A percentile compares a stretch with the other conserved stretches of the same genome.
Conservation (phyloP, 2,888 invertebrate genomes). For the Dasypogon diadema region DNA sequence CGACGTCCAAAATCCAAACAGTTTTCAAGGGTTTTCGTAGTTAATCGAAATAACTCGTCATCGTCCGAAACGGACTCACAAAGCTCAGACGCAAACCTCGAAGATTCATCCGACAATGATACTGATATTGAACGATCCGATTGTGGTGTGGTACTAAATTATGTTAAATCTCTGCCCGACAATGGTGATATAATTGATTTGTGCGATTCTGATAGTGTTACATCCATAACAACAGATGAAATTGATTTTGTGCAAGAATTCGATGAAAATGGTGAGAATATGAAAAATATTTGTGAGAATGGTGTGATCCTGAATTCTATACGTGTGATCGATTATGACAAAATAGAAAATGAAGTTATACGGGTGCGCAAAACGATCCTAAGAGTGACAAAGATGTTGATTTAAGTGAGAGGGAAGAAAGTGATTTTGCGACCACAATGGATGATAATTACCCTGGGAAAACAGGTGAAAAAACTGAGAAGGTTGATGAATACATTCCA, state of each 20-base stretch:
- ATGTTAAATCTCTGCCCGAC: conserved; percentile 62
- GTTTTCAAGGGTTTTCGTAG: conserved; percentile 78
- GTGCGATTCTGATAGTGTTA: conserved; percentile 56
- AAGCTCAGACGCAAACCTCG: conserved; percentile 71
- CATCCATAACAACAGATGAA: conserved; percentile 58
- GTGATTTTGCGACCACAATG: conserved; percentile 53
- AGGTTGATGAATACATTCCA: conserved; percentile 56
- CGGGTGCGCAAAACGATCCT: neutral
- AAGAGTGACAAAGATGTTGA: conserved; percentile 4
- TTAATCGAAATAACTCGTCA: conserved; percentile 73
- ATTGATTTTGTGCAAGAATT: conserved; percentile 60
- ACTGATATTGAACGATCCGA: conserved; percentile 71
- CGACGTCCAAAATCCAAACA: conserved; percentile 69
- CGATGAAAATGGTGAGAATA: conserved; percentile 53
- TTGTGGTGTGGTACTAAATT: conserved; percentile 68
- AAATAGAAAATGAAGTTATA: conserved; percentile 3
- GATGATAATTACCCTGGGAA: neutral
- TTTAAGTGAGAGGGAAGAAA: conserved; percentile 57
- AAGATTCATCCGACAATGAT: conserved; percentile 77
- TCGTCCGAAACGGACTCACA: conserved; percentile 73
- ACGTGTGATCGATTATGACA: conserved; percentile 8
- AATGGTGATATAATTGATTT: conserved; percentile 54
- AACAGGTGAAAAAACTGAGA: neutral
- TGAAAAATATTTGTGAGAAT: conserved; percentile 52
- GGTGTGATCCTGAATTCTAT: conserved; percentile 11